Evolutionary conservation across 2,113 vertebrate species (phyloP), one percentile per base, ranked within the genome.

Genomic region (Otolemur garnettii): DNA sequence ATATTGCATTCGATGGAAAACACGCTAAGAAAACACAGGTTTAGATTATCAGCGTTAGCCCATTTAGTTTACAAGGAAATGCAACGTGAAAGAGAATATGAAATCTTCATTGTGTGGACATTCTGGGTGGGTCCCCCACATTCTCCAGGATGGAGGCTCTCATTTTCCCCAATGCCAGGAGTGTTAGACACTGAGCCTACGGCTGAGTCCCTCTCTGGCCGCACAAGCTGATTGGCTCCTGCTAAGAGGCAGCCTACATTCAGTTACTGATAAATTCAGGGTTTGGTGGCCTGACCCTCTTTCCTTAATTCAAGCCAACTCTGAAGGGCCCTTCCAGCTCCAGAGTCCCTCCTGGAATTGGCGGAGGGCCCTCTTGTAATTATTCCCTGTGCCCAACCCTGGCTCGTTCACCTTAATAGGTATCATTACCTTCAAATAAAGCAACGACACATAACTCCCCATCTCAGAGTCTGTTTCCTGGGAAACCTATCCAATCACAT

Each of bases 391-490:
- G 4, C 15, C 10, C 64, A 35, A 62, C 55, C 35, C 22, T 50
- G 6, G 22, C 45, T 89, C 19, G 18, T 95, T 92, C 38, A 74
- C 62, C 72, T 68, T 96, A 87, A 79, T 91, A 62, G 28, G 7
- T 57, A 30, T 69, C 30, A 9, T 62, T 87, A 42, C 12, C 78
- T 94, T 53, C 42, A 95, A 92, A 90, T 96, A 91, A 93, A 93
- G 10, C 38, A 94, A 92, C 66, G 59, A 42, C 21, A 28, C 75
- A 55, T 21, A 69, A 64, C 24, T 88, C 42, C 92, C 24, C 72
- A 71, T 75, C 78, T 97, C 62, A 92, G 68, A 94, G 64, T 53
- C 89, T 84, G 86, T 95, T 96, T 97, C 94, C 90, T 81, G 38
- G 84, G 90, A 95, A 95, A 94, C 69, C 66, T 96, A 7, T 69